These are phyloP conservation scores for Rana temporaria DNA, from an alignment of 2,113 vertebrate species.

Conservation along the genomic window DNA sequence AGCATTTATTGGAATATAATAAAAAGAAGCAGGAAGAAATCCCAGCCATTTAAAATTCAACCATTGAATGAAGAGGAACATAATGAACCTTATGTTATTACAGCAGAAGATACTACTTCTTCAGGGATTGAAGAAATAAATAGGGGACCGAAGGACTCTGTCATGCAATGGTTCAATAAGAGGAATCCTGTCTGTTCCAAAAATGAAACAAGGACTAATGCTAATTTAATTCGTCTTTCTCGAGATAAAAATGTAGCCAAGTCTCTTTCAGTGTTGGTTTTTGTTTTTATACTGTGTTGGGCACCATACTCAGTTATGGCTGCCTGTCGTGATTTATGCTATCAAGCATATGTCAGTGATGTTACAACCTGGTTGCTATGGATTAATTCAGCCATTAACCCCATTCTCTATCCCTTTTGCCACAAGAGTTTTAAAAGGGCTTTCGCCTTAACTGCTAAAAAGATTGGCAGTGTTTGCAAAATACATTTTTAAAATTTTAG, in stretches of 20 bases:
- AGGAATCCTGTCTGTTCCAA: no score
- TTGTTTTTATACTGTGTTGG: constrained; percentile 83
- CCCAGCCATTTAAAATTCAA: background rate
- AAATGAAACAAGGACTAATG: no score
- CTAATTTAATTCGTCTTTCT: constrained; percentile 41
- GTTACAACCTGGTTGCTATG: constrained; percentile 86
- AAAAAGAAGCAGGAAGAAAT: constrained; percentile 69
- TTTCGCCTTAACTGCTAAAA: constrained; percentile 51
- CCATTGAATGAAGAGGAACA: no score
- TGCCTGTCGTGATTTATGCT: constrained; percentile 64
- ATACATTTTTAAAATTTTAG: no score
- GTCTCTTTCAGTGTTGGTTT: constrained; percentile 81
- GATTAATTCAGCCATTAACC: constrained; percentile 85
- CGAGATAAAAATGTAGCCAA: constrained; percentile 80
- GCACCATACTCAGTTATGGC: constrained; percentile 81
- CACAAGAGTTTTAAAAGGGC: constrained; percentile 82
- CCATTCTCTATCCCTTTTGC: constrained; percentile 85
- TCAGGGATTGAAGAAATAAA: constrained; percentile 15
- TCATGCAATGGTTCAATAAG: constrained; percentile 43
- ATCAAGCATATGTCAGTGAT: constrained; percentile 66
- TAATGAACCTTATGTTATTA: no score
- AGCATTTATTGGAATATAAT: constrained; percentile 85
- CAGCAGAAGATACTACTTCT: no score
- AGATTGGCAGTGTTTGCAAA: no score
- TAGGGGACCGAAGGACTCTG: background rate